These are phyloP conservation scores for Polymixis flavicincta DNA, from an alignment of 2,888 invertebrate genomes.

Conservation along the genomic window DNA sequence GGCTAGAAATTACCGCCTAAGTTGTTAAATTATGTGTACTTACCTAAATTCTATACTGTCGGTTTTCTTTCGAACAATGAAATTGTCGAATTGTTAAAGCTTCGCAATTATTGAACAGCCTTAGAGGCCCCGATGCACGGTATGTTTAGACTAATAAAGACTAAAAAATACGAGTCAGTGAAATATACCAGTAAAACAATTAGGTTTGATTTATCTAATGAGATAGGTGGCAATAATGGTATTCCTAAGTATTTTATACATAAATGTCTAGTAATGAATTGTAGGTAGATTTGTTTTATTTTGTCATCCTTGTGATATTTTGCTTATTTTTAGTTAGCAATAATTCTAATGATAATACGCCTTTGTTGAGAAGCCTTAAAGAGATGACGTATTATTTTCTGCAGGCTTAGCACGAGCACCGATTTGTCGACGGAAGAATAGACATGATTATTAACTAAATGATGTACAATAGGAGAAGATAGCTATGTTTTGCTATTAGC, in stretches of 20 bases:
- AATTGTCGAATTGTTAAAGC: conserved; percentile 62
- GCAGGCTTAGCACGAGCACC: too few species aligned
- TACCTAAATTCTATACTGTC: conserved; percentile 44
- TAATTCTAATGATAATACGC: conserved; percentile 33
- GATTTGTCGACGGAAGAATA: too few species aligned
- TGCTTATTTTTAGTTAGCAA: conserved; percentile 36
- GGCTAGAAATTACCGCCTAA: conserved; percentile 58
- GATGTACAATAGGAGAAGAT: too few species aligned
- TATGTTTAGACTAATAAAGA: conserved; percentile 51
- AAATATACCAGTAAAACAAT: conserved; percentile 33
- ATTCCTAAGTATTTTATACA: conserved; percentile 55
- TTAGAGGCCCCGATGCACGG: conserved; percentile 55
- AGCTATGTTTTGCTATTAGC: too few species aligned
- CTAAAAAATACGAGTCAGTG: conserved; percentile 25
- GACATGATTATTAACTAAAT: too few species aligned
- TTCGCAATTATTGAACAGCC: conserved; percentile 52
- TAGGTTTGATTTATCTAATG: conserved; percentile 46
- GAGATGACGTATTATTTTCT: background rate
- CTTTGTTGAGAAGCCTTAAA: conserved; percentile 21
- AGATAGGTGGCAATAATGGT: conserved; percentile 57
- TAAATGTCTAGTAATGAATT: conserved; percentile 48
- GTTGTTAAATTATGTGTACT: conserved; percentile 58
- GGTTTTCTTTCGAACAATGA: conserved; percentile 59
- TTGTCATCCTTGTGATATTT: conserved; percentile 58
- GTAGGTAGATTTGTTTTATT: conserved; percentile 45